A percentile compares a stretch with the other conserved stretches of the same genome.
Evolutionary conservation across 2,113 vertebrate species (phyloP).

Genomic region (Podilymbus podiceps): DNA sequence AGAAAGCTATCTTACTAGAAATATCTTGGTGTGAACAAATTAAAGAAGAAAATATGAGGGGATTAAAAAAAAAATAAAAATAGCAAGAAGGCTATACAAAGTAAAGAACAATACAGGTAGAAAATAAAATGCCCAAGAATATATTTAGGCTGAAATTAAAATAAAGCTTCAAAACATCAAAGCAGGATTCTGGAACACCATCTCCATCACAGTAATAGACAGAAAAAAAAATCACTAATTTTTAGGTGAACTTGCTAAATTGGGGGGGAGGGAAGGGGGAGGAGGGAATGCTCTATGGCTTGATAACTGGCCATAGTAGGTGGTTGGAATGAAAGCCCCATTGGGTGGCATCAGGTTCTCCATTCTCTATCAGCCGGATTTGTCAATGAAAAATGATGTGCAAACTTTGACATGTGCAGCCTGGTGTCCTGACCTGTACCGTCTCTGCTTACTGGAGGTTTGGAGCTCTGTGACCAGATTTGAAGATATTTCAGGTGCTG

Average conservation of each 20-base stretch:
- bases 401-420: not conserved
- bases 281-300: not conserved
- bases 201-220: not conserved
- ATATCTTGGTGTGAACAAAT: not conserved
- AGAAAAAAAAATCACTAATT: not conserved
- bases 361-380: not conserved
- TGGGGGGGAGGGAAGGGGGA: not conserved
- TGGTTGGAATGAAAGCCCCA: not conserved
- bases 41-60: not conserved
- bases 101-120: not conserved
- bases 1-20: not conserved
- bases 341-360: not conserved
- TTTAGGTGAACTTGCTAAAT: not conserved
- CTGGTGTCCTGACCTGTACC: not conserved
- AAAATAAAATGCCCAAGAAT: not conserved
- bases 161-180: not conserved
- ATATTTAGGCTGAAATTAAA: not conserved
- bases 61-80: not conserved
- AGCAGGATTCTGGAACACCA: not conserved
- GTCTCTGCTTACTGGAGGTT: not conserved
- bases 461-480: not conserved
- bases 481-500: not conserved
- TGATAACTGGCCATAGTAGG: not conserved
- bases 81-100: not conserved
- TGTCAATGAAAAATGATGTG: not conserved